A percentile compares a stretch with the other conserved stretches of the same genome.
These are phyloP conservation scores for Drosophila kohkoa DNA, from an alignment of 1,140 invertebrate species.

Conservation along the genomic window DNA sequence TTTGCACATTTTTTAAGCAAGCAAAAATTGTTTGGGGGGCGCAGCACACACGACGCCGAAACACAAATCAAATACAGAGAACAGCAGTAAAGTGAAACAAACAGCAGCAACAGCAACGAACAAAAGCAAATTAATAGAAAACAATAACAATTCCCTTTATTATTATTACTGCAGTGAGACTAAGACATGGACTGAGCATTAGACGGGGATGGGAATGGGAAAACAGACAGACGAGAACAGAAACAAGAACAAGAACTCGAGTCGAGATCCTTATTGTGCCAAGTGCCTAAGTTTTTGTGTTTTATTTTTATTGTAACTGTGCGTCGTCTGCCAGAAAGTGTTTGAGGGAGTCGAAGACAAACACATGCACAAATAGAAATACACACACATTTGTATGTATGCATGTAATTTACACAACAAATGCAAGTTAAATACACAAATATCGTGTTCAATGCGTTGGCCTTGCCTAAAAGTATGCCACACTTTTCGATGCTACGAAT, in stretches of 20 bases:
- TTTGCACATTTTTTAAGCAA: background rate
- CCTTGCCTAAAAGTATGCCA: conserved; percentile 49
- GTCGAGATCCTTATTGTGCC: conserved; percentile 22
- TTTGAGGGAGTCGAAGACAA: conserved; percentile 4
- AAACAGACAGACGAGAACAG: conserved; percentile 4
- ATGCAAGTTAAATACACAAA: conserved; percentile 49
- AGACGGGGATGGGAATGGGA: background rate
- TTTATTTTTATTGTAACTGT: conserved; percentile 42
- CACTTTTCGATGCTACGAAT: conserved; percentile 30
- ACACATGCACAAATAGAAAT: no score
- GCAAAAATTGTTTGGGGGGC: background rate
- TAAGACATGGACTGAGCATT: background rate
- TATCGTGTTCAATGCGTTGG: conserved; percentile 24
- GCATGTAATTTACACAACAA: conserved; percentile 46
- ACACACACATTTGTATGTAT: background rate
- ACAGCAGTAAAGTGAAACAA: conserved; percentile 15
- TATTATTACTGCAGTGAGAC: conserved; percentile 63
- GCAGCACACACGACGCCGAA: conserved; percentile 5
- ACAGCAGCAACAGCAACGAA: conserved; percentile 49
- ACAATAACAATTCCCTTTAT: conserved; percentile 63
- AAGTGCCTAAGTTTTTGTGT: conserved; percentile 52
- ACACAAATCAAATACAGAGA: conserved; percentile 46
- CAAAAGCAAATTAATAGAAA: conserved; percentile 59
- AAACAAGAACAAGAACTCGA: conserved; percentile 3
- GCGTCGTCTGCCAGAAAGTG: conserved; percentile 20